Conservation (phyloP, 2,888 invertebrate genomes). For the Apotomis turbidana region DNA sequence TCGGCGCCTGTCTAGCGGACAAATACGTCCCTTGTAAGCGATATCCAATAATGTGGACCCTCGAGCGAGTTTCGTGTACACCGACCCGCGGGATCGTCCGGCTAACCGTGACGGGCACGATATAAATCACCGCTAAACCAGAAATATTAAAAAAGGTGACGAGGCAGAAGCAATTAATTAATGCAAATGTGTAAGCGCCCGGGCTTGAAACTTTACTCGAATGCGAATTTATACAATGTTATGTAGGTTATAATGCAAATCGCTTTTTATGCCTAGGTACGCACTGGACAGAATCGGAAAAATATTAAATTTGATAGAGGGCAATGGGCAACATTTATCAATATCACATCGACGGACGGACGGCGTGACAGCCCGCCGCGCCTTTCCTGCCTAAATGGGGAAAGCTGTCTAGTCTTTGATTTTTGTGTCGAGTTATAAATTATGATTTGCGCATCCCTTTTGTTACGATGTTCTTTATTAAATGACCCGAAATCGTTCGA, state of each 20-base stretch:
- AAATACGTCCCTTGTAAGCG: slow-evolving; percentile 68
- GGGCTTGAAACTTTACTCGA: slow-evolving; percentile 29
- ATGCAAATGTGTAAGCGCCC: slow-evolving; percentile 47
- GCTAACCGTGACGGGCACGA: slow-evolving; percentile 49
- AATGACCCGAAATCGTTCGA: not conserved
- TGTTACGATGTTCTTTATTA: not conserved
- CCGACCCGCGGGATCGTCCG: slow-evolving; percentile 49
- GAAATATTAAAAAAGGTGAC: slow-evolving; percentile 66
- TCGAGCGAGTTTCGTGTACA: slow-evolving; percentile 58
- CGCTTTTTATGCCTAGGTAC: slow-evolving; percentile 56
- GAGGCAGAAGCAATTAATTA: slow-evolving; percentile 65
- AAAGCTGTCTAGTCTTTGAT: slow-evolving; percentile 55
- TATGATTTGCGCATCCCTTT: slow-evolving; percentile 24
- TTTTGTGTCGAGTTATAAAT: slow-evolving; percentile 30
- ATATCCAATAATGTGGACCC: slow-evolving; percentile 69
- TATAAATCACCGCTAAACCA: slow-evolving; percentile 60
- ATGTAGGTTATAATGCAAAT: slow-evolving; percentile 66
- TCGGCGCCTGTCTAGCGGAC: slow-evolving; percentile 55
- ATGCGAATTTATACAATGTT: slow-evolving; percentile 46
- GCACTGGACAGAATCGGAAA: slow-evolving; percentile 61
- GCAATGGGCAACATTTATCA: slow-evolving; percentile 73
- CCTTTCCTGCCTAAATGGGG: slow-evolving; percentile 63
- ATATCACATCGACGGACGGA: slow-evolving; percentile 71
- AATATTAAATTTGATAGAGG: slow-evolving; percentile 70
- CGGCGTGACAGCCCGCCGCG: slow-evolving; percentile 64